These are phyloP conservation scores for Acromyrmex charruanus DNA, from an alignment of 1,140 invertebrate species.

Conservation along the genomic window DNA sequence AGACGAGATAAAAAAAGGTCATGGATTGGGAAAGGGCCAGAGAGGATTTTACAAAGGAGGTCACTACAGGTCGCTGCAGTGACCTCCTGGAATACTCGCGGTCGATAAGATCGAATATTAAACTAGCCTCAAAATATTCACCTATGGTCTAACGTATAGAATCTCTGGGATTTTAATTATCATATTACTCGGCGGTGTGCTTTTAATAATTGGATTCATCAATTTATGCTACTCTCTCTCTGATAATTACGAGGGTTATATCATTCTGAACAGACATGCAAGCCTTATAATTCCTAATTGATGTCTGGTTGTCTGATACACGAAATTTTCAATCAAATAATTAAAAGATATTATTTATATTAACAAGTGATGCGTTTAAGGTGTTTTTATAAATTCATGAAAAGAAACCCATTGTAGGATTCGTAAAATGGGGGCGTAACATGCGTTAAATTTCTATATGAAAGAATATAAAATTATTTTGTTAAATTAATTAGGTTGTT, in stretches of 20 bases:
- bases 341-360: conserved; percentile 16
- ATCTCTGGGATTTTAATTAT: neutral
- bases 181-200: neutral
- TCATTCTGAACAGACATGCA: neutral
- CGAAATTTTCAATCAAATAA: neutral
- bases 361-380: neutral
- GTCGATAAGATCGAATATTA: conserved; percentile 43
- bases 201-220: conserved; percentile 40
- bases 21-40: neutral
- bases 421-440: neutral
- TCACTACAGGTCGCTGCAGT: conserved; percentile 50
- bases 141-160: neutral
- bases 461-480: conserved; percentile 15
- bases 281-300: conserved; percentile 1
- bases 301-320: neutral
- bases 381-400: neutral
- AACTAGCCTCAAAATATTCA: conserved; percentile 37
- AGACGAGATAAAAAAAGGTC: neutral
- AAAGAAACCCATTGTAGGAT: neutral
- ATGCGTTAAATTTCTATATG: neutral
- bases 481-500: conserved; percentile 11
- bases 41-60: conserved; percentile 48
- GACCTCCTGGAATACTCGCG: neutral
- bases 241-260: conserved; percentile 7
- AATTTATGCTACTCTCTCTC: neutral